phyloP scores from a whole-genome alignment of 2,113 vertebrate genomes.

The Actinemys pallida region DNA sequence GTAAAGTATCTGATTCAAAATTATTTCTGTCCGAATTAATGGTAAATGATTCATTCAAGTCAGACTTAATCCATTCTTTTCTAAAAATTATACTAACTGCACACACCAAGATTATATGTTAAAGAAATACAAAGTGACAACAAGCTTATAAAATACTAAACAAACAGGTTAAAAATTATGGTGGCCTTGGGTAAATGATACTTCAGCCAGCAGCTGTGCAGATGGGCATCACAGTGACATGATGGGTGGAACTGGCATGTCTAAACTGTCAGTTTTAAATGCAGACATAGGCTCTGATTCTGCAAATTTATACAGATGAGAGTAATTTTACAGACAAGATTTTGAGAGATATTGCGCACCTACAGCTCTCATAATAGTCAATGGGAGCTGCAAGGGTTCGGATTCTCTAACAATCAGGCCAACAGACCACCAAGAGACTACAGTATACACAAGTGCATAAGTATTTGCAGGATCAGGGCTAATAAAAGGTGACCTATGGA shows the following conservation, averaged over 20 bases:
- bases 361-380: not conserved
- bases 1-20: not conserved
- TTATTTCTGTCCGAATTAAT: not conserved
- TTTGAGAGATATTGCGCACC: not conserved
- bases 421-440: not conserved
- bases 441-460: not conserved
- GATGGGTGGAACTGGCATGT: not conserved
- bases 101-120: not conserved
- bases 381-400: not conserved
- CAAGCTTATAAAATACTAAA: not conserved
- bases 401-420: not conserved
- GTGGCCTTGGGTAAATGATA: not conserved
- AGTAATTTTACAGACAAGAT: not conserved
- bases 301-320: not conserved
- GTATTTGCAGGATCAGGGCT: not conserved
- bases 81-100: not conserved
- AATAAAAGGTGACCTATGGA: not conserved
- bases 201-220: not conserved
- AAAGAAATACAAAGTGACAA: not conserved
- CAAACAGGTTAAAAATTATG: not conserved
- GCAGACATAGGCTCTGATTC: not conserved
- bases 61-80: not conserved
- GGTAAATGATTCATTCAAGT: not conserved
- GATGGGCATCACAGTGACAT: accelerated
- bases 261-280: not conserved